phyloP scores from a whole-genome alignment of 2,888 invertebrate genomes.

The Vanessa cardui region DNA sequence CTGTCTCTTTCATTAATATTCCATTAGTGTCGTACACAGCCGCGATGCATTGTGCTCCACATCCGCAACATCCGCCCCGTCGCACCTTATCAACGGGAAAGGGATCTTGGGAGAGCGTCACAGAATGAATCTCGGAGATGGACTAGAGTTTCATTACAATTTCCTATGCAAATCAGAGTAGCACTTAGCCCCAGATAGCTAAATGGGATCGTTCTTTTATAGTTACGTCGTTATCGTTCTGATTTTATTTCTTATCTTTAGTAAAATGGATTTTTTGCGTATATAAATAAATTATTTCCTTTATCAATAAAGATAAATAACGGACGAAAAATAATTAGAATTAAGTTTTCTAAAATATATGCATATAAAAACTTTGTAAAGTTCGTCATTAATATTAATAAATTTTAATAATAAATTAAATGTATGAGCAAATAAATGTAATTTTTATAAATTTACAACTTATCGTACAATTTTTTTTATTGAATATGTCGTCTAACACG shows the following conservation, averaged over 20 bases:
- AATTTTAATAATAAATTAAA: too few species aligned
- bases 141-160: slow-evolving; percentile 58
- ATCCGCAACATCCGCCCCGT: slow-evolving; percentile 27
- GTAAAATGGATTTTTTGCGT: background rate
- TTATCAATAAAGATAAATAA: background rate
- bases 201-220: slow-evolving; percentile 9
- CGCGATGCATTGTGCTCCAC: slow-evolving; percentile 25
- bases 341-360: too few species aligned
- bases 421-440: too few species aligned
- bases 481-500: too few species aligned
- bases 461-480: too few species aligned
- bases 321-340: too few species aligned
- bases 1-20: slow-evolving; percentile 31
- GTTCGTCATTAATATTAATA: too few species aligned
- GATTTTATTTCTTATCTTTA: background rate
- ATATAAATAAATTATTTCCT: background rate
- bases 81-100: slow-evolving; percentile 29
- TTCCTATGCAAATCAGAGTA: slow-evolving; percentile 54
- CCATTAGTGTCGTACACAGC: slow-evolving; percentile 29
- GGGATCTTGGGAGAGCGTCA: slow-evolving; percentile 45
- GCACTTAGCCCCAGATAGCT: slow-evolving; percentile 8
- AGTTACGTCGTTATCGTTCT: background rate
- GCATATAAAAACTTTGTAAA: too few species aligned
- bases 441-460: too few species aligned
- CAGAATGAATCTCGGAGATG: slow-evolving; percentile 55